Percentiles rank a stretch among this genome's conserved stretches.
These are phyloP conservation scores for Elgaria multicarinata DNA, from an alignment of 2,113 vertebrate species.

Conservation along the genomic window DNA sequence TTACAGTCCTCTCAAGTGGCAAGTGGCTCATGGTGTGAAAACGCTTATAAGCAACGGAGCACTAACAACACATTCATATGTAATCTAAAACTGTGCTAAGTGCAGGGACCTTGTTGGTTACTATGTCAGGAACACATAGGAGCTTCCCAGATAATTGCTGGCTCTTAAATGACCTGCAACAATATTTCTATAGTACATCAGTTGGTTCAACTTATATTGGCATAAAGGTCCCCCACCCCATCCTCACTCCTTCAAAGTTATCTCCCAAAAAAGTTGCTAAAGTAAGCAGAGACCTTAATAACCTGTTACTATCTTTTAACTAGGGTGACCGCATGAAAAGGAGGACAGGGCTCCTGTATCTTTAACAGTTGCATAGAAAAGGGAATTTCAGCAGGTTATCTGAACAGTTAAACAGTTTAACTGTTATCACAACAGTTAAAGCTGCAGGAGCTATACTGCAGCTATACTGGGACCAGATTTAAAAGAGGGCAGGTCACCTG, in stretches of 20 bases:
- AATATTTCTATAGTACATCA: not conserved
- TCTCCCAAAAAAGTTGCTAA: not conserved
- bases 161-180: not conserved
- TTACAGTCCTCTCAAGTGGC: not conserved
- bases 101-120: not conserved
- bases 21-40: not conserved
- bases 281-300: not conserved
- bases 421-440: too few relatives aligned
- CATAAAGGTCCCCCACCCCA: not conserved
- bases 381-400: too few relatives aligned
- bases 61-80: not conserved
- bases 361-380: too few relatives aligned
- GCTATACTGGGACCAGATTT: too few relatives aligned
- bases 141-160: not conserved
- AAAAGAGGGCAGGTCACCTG: too few relatives aligned
- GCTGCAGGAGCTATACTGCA: too few relatives aligned
- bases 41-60: not conserved
- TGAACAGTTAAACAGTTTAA: too few relatives aligned
- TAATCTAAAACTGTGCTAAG: not conserved
- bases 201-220: not conserved
- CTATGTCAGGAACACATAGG: not conserved
- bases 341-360: too few relatives aligned
- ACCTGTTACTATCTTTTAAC: not conserved
- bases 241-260: not conserved
- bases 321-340: too few relatives aligned